A percentile compares a stretch with the other conserved stretches of the same genome.
Evolutionary conservation across 1,140 invertebrate species (phyloP).

Genomic region (Pogonognathellus flavescens): DNA sequence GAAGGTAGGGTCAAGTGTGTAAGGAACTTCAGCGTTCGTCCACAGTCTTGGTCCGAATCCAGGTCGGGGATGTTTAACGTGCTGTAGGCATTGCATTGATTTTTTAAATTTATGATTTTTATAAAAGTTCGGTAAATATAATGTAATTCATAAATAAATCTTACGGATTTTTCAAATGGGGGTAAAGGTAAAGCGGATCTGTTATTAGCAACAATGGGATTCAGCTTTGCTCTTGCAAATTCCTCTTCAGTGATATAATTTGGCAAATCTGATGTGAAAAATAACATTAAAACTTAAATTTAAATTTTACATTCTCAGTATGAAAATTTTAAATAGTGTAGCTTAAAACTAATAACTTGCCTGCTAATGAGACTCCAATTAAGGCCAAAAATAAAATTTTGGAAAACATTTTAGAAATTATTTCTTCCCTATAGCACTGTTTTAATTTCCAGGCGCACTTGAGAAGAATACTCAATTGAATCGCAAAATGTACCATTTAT

Average conservation of each 20-base stretch:
- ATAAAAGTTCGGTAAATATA: neutral
- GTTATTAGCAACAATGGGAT: slow-evolving; percentile 34
- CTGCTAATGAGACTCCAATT: neutral
- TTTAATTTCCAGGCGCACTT: no score
- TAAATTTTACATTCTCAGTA: neutral
- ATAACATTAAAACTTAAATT: neutral
- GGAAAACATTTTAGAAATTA: neutral
- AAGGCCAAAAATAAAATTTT: slow-evolving; percentile 6
- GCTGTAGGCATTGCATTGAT: no score
- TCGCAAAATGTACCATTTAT: no score
- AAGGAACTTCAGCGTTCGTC: slow-evolving; percentile 61
- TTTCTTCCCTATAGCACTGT: neutral
- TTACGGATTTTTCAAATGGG: slow-evolving; percentile 52
- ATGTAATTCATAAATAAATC: neutral
- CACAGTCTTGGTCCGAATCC: slow-evolving; percentile 58
- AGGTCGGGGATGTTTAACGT: slow-evolving; percentile 55
- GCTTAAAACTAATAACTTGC: neutral
- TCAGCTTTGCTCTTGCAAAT: slow-evolving; percentile 50
- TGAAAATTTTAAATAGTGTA: neutral
- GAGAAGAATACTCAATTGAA: no score
- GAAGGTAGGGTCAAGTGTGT: slow-evolving; percentile 63
- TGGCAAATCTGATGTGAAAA: slow-evolving; percentile 17
- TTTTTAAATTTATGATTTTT: no score
- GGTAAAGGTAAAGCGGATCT: slow-evolving; percentile 48
- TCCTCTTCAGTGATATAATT: slow-evolving; percentile 65